These are phyloP conservation scores for Eupithecia vulgata DNA, from an alignment of 2,888 invertebrate genomes.

Conservation along the genomic window DNA sequence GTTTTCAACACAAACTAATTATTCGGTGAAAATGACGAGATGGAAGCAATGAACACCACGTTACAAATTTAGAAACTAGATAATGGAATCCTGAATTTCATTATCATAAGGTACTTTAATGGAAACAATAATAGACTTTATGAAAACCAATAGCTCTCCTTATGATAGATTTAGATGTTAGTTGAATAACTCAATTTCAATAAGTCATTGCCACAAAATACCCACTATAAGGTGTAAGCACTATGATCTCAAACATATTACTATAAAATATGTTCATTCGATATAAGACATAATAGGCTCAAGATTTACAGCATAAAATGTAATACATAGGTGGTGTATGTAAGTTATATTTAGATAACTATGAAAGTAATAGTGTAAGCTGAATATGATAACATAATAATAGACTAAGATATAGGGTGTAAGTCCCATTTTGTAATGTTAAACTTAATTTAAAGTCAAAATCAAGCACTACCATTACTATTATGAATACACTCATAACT, in stretches of 20 bases:
- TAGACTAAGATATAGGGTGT: conserved; percentile 60
- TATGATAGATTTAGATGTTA: conserved; percentile 59
- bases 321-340: conserved; percentile 69
- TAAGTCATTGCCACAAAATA: conserved; percentile 60
- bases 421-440: conserved; percentile 83
- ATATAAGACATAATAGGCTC: conserved; percentile 74
- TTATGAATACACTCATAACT: conserved; percentile 82
- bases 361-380: conserved; percentile 56
- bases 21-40: conserved; percentile 75
- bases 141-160: conserved; percentile 59
- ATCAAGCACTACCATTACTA: conserved; percentile 82
- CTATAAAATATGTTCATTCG: conserved; percentile 52
- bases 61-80: conserved; percentile 74
- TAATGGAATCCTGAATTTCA: conserved; percentile 73
- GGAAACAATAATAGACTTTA: conserved; percentile 75
- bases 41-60: conserved; percentile 80
- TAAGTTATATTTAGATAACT: conserved; percentile 51
- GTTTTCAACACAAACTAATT: conserved; percentile 56
- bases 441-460: conserved; percentile 73
- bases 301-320: conserved; percentile 73
- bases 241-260: conserved; percentile 68
- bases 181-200: conserved; percentile 52
- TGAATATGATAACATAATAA: conserved; percentile 64
- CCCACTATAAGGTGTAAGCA: conserved; percentile 65
- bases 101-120: conserved; percentile 63